These are phyloP conservation scores for Chaetophractus vellerosus DNA, from an alignment of 2,797 vertebrate genomes.

Conservation along the genomic window DNA sequence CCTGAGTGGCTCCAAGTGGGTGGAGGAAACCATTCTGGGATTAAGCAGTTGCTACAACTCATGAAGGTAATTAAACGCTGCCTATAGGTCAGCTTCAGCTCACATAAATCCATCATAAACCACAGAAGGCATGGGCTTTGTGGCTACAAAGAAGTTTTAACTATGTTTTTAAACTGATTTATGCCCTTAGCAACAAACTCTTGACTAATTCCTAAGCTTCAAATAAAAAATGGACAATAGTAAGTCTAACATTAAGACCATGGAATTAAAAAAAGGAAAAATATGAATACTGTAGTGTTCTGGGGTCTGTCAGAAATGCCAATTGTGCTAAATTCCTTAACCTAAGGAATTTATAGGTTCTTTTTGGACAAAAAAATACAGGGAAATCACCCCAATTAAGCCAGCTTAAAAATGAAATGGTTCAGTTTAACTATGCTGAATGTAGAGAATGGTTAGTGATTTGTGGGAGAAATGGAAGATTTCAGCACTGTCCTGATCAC, in stretches of 20 bases:
- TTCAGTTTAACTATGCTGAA: neutral
- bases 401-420: neutral
- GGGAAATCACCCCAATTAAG: neutral
- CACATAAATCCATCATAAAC: neutral
- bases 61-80: neutral
- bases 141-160: neutral
- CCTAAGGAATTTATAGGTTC: constrained; percentile 15
- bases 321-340: neutral
- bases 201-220: neutral
- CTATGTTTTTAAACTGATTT: neutral
- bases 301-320: neutral
- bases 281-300: neutral
- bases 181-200: neutral
- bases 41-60: neutral
- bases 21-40: neutral
- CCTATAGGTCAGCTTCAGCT: neutral
- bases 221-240: neutral
- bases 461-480: neutral
- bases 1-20: too few relatives aligned
- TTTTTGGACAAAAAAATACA: neutral
- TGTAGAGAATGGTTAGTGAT: neutral
- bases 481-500: neutral
- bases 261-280: neutral
- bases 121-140: neutral
- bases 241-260: neutral